phyloP scores from a whole-genome alignment of 2,797 vertebrate species.

The Danio jaintianensis region DNA sequence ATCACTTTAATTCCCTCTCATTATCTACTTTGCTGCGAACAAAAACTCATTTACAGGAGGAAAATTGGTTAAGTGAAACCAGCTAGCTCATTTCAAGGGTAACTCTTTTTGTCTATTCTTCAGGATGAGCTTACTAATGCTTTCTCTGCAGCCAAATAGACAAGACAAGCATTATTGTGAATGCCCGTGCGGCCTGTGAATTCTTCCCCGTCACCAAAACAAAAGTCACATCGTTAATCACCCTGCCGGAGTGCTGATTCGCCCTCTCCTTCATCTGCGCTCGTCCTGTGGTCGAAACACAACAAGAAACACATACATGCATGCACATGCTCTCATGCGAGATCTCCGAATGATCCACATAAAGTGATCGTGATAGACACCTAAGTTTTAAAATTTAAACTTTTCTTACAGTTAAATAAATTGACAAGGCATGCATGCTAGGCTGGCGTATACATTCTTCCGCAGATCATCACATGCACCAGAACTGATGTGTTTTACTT shows the following conservation, averaged over 20 bases:
- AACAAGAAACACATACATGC: constrained; percentile 43
- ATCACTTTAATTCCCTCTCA: constrained; percentile 46
- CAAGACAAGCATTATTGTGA: constrained; percentile 80
- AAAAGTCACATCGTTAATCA: constrained; percentile 83
- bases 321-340: constrained; percentile 33
- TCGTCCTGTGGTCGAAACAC: constrained; percentile 67
- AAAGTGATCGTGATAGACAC: background rate
- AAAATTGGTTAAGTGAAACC: constrained; percentile 59
- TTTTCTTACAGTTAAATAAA: background rate
- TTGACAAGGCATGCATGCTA: background rate
- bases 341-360: background rate
- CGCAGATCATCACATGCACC: background rate
- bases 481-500: constrained; percentile 48
- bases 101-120: constrained; percentile 72
- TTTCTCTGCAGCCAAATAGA: constrained; percentile 79
- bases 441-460: background rate
- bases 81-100: constrained; percentile 72
- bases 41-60: constrained; percentile 48
- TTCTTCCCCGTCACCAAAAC: constrained; percentile 81
- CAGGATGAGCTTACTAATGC: constrained; percentile 78
- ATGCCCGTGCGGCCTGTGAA: constrained; percentile 74
- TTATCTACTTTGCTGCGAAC: constrained; percentile 58
- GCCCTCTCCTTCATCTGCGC: constrained; percentile 74
- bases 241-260: constrained; percentile 77
- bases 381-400: background rate